A percentile compares a stretch with the other conserved stretches of the same genome.
These are phyloP conservation scores for Chrysemys picta DNA, from an alignment of 2,113 vertebrate genomes.

Conservation along the genomic window DNA sequence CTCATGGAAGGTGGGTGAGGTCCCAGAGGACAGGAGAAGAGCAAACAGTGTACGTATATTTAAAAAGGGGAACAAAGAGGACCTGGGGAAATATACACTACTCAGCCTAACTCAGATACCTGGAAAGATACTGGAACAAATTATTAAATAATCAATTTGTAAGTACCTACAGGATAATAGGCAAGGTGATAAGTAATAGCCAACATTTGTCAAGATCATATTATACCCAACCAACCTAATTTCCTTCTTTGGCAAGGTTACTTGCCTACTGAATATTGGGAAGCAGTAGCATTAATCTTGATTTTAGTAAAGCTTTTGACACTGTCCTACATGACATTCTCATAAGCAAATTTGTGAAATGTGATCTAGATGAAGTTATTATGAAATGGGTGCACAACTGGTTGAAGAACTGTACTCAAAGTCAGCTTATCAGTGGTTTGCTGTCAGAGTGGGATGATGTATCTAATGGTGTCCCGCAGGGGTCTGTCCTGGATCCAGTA, in stretches of 20 bases:
- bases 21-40: too few species aligned
- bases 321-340: neutral
- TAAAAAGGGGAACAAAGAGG: too few species aligned
- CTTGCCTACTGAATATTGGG: neutral
- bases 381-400: neutral
- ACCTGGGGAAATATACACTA: too few species aligned
- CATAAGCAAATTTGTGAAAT: neutral
- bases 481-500: too few species aligned
- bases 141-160: neutral
- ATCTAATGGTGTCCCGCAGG: too few species aligned
- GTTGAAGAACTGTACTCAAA: too few species aligned
- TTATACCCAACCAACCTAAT: neutral
- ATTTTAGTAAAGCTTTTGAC: neutral
- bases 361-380: neutral
- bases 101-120: too few species aligned
- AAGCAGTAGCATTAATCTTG: neutral
- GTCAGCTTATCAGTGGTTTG: too few species aligned
- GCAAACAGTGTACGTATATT: too few species aligned
- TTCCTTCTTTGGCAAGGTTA: neutral
- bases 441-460: too few species aligned
- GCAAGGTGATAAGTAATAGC: neutral
- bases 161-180: neutral
- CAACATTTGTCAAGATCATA: neutral
- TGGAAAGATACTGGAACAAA: neutral
- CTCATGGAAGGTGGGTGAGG: too few species aligned